A percentile compares a stretch with the other conserved stretches of the same genome.
phyloP scores from a whole-genome alignment of 2,797 vertebrate genomes.

The Propithecus deckenii region DNA sequence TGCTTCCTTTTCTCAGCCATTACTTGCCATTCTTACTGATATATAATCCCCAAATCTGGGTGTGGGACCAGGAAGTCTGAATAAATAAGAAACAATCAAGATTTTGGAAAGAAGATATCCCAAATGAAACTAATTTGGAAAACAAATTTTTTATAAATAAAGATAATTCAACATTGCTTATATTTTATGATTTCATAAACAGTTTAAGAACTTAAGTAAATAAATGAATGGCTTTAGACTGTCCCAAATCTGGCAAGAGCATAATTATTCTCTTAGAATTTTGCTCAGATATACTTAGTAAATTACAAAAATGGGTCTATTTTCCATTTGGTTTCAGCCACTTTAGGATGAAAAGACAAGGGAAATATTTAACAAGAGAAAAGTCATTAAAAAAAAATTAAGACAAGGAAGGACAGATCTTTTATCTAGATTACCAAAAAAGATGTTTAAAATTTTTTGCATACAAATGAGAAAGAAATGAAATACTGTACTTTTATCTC shows the following conservation, averaged over 20 bases:
- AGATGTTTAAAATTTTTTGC: background rate
- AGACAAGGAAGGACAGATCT: background rate
- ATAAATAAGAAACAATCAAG: conserved; percentile 8
- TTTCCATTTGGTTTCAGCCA: conserved; percentile 27
- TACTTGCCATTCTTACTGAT: conserved; percentile 10
- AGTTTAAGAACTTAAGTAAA: conserved; percentile 27
- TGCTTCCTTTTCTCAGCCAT: background rate
- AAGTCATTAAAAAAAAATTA: conserved; percentile 10
- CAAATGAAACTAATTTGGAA: background rate
- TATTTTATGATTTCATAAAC: conserved; percentile 41
- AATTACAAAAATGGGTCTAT: conserved; percentile 7
- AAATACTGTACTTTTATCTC: conserved; percentile 92
- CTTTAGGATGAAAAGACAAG: conserved; percentile 19
- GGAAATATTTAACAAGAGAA: background rate
- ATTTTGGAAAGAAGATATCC: conserved; percentile 1
- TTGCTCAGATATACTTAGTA: conserved; percentile 26
- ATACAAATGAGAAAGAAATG: conserved; percentile 50
- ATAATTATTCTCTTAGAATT: conserved; percentile 24
- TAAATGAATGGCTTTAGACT: conserved; percentile 4
- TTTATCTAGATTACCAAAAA: background rate
- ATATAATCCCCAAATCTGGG: background rate
- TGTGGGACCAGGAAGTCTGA: background rate
- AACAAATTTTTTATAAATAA: conserved; percentile 7
- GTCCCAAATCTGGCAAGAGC: background rate
- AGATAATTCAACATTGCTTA: conserved; percentile 12